phyloP scores from a whole-genome alignment of 2,888 invertebrate species.

The Itoplectis maculator region DNA sequence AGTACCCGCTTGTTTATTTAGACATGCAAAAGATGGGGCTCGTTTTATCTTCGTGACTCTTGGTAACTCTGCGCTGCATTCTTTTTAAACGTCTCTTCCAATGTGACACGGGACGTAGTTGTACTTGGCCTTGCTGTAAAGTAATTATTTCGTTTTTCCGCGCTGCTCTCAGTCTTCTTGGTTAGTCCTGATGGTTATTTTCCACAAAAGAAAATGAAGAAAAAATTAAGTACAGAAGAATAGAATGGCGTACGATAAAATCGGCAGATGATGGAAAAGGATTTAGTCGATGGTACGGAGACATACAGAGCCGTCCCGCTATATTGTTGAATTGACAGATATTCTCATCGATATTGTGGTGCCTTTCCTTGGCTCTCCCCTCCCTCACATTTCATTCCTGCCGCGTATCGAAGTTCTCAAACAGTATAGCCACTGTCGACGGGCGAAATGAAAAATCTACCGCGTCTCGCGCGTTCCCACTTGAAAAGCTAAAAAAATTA shows the following conservation, averaged over 20 bases:
- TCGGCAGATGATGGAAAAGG: constrained; percentile 75
- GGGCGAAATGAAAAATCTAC: constrained; percentile 16
- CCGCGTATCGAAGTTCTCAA: constrained; percentile 35
- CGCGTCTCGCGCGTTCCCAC: neutral
- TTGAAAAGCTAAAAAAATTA: neutral
- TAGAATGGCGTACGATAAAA: constrained; percentile 69
- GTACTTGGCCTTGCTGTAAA: too few species aligned
- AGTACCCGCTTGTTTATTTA: constrained; percentile 28
- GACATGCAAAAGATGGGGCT: neutral
- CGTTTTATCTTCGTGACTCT: neutral
- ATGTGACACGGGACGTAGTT: neutral
- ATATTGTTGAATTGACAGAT: constrained; percentile 74
- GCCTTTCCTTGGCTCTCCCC: constrained; percentile 59
- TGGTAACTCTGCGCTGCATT: neutral
- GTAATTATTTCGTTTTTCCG: too few species aligned
- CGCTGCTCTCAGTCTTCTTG: too few species aligned
- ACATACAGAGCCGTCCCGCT: constrained; percentile 69
- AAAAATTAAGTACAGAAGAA: neutral
- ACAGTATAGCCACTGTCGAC: neutral
- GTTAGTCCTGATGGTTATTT: neutral
- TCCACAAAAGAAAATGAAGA: constrained; percentile 1
- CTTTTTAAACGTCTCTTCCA: neutral
- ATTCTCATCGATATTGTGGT: constrained; percentile 70
- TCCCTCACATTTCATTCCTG: constrained; percentile 67
- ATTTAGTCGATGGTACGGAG: constrained; percentile 68